Conservation (phyloP, 2,797 vertebrate genomes). For the Phaenicophaeus curvirostris region DNA sequence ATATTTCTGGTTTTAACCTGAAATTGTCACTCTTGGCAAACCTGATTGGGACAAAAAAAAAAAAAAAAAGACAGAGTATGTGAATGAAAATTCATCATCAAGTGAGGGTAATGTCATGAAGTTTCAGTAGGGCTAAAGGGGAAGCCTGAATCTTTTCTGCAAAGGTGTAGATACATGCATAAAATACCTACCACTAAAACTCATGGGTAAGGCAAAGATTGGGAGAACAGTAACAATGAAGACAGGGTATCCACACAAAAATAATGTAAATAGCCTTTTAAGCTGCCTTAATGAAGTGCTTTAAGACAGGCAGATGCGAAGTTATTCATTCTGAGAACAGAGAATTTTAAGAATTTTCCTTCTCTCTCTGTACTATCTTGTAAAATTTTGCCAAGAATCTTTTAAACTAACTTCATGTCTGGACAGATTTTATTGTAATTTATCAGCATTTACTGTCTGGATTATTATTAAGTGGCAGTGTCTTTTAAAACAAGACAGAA, state of each 20-base stretch:
- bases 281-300: not conserved
- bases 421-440: not conserved
- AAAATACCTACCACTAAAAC: not conserved
- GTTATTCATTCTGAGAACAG: not conserved
- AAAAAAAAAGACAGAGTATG: no score
- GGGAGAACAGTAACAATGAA: not conserved
- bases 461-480: not conserved
- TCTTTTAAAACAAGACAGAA: not conserved
- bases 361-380: not conserved
- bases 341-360: not conserved
- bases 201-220: not conserved
- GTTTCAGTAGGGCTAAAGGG: not conserved
- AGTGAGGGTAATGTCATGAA: not conserved
- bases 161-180: not conserved
- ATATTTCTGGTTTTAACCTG: not conserved
- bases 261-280: not conserved
- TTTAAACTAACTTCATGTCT: not conserved
- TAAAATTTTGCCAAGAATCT: not conserved
- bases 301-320: not conserved
- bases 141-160: not conserved
- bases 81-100: not conserved
- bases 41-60: not conserved
- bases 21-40: not conserved
- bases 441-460: not conserved
- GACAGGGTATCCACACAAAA: not conserved